A percentile compares a stretch with the other conserved stretches of the same genome.
Conservation (phyloP, 2,113 vertebrate species). For the Acrocephalus kingi region DNA sequence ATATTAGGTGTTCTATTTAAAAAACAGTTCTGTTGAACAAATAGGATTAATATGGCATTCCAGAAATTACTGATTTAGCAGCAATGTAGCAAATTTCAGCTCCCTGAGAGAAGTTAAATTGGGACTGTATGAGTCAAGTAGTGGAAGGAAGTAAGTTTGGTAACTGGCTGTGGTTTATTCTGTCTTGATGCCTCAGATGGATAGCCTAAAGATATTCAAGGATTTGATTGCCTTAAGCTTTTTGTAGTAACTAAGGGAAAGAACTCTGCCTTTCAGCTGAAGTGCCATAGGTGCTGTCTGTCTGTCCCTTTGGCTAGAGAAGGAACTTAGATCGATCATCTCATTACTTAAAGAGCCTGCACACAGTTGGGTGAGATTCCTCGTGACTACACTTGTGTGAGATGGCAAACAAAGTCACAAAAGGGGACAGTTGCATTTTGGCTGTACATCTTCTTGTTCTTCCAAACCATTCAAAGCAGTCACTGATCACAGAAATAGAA, state of each 20-base stretch:
- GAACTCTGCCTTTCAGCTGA: not conserved
- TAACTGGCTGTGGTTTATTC: not conserved
- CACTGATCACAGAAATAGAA: not conserved
- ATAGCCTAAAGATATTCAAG: not conserved
- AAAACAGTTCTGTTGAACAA: not conserved
- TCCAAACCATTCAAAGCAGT: rapidly evolving
- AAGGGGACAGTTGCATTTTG: not conserved
- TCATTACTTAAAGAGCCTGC: not conserved
- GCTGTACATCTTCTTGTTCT: not conserved
- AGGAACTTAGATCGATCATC: not conserved
- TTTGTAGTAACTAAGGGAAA: not conserved
- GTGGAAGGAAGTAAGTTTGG: not conserved
- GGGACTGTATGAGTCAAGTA: not conserved
- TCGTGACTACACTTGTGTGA: not conserved
- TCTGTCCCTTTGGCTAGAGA: not conserved
- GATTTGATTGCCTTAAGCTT: not conserved
- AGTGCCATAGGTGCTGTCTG: not conserved
- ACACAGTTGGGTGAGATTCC: not conserved
- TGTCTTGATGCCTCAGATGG: not conserved
- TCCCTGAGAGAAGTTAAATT: not conserved
- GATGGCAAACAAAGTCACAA: not conserved
- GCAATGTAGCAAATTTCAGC: not conserved
- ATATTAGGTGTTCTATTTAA: not conserved
- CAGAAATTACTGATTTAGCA: not conserved
- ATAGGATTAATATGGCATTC: not conserved